Conservation (phyloP, 2,888 invertebrate species). For the Parnassius apollo region DNA sequence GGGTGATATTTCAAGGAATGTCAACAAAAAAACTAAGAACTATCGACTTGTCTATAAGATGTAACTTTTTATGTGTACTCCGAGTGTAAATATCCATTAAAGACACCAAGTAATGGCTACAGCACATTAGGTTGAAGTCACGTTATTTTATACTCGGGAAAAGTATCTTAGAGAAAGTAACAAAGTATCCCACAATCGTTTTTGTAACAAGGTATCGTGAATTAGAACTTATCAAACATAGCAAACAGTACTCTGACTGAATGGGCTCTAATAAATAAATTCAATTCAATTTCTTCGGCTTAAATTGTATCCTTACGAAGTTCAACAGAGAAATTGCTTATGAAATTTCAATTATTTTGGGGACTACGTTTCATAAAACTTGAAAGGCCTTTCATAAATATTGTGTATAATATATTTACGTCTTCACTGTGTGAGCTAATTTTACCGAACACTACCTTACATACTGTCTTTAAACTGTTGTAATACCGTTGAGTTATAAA, state of each 20-base stretch:
- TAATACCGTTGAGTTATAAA: no score
- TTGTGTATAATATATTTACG: slow-evolving; percentile 8
- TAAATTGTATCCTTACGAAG: slow-evolving; percentile 28
- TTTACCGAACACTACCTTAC: no score
- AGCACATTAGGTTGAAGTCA: slow-evolving; percentile 60
- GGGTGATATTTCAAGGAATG: slow-evolving; percentile 17
- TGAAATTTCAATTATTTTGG: slow-evolving; percentile 32
- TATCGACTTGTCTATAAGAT: slow-evolving; percentile 55
- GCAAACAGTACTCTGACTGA: slow-evolving; percentile 7
- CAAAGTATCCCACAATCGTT: slow-evolving; percentile 29
- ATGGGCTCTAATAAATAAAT: slow-evolving; percentile 23
- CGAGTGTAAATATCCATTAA: slow-evolving; percentile 71
- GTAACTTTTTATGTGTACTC: slow-evolving; percentile 63
- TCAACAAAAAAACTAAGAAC: slow-evolving; percentile 35
- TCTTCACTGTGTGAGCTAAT: background rate
- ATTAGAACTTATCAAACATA: slow-evolving; percentile 11
- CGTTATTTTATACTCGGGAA: slow-evolving; percentile 43
- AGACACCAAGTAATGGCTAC: slow-evolving; percentile 53
- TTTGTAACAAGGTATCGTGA: slow-evolving; percentile 7
- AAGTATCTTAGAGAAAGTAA: slow-evolving; percentile 17
- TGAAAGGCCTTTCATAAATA: slow-evolving; percentile 22
- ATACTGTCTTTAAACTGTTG: no score
- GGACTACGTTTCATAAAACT: slow-evolving; percentile 22
- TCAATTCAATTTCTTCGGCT: slow-evolving; percentile 22
- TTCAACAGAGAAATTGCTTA: slow-evolving; percentile 31